A percentile compares a stretch with the other conserved stretches of the same genome.
These are phyloP conservation scores for Ennomos fuscantarius DNA, from an alignment of 2,888 invertebrate species.

Conservation along the genomic window DNA sequence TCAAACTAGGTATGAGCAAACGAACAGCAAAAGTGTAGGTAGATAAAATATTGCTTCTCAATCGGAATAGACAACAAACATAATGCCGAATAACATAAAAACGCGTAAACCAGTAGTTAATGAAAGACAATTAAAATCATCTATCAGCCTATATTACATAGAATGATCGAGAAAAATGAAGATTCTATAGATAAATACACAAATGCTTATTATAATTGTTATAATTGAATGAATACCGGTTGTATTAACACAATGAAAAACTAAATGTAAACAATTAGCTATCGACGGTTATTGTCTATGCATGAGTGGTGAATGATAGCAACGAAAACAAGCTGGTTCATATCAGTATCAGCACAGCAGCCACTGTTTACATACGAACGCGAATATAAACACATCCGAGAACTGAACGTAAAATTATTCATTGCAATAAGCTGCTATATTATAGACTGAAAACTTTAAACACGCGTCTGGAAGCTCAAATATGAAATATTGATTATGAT, in stretches of 20 bases:
- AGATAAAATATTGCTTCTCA: constrained; percentile 7
- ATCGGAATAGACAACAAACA: background rate
- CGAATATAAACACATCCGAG: constrained; percentile 51
- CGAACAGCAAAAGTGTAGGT: background rate
- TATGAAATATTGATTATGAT: background rate
- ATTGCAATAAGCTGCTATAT: constrained; percentile 47
- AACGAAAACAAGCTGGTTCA: constrained; percentile 60
- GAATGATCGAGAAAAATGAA: constrained; percentile 26
- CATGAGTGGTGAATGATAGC: constrained; percentile 52
- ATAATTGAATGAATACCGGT: constrained; percentile 19
- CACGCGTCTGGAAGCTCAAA: constrained; percentile 13
- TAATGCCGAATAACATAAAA: background rate
- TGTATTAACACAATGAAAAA: constrained; percentile 44
- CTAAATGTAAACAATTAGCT: constrained; percentile 38
- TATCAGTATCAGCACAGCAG: constrained; percentile 41
- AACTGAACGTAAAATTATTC: constrained; percentile 46
- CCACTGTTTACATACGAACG: constrained; percentile 50
- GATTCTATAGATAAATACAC: constrained; percentile 29
- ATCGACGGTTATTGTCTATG: constrained; percentile 50
- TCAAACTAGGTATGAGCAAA: constrained; percentile 5
- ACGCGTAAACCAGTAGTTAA: constrained; percentile 21
- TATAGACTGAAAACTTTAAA: constrained; percentile 19
- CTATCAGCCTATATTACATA: constrained; percentile 11
- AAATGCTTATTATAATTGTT: constrained; percentile 22
- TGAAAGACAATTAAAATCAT: constrained; percentile 29